Conservation (phyloP, 2,797 vertebrate genomes). For the Mallotus villosus region DNA sequence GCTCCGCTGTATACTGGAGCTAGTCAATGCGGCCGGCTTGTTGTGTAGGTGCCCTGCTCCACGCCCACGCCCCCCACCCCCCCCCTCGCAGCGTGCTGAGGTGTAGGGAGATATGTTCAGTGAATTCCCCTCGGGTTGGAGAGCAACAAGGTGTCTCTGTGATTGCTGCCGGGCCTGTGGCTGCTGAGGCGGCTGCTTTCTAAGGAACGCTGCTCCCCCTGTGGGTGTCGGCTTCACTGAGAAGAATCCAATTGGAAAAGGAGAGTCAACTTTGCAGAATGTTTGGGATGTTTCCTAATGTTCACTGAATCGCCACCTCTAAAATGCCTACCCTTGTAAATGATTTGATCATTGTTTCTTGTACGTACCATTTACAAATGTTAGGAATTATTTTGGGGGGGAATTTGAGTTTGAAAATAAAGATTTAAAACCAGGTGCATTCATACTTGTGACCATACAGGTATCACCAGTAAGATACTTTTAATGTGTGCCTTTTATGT, state of each 20-base stretch:
- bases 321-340: neutral
- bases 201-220: neutral
- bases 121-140: conserved; percentile 71
- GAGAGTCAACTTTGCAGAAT: neutral
- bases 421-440: conserved; percentile 50
- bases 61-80: conserved; percentile 52
- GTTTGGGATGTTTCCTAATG: neutral
- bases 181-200: neutral
- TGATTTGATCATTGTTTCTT: neutral
- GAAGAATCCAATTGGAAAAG: neutral
- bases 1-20: conserved; percentile 53
- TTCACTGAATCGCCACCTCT: neutral
- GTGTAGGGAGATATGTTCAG: conserved; percentile 58
- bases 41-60: conserved; percentile 57
- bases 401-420: conserved; percentile 47
- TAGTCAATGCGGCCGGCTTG: conserved; percentile 59
- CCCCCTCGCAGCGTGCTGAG: conserved; percentile 60
- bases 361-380: neutral
- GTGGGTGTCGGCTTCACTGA: neutral
- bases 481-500: conserved; percentile 35
- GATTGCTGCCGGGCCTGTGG: neutral
- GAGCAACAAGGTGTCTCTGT: conserved; percentile 50
- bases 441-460: conserved; percentile 62
- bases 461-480: conserved; percentile 42
- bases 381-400: conserved; percentile 12